Base-by-base conservation (phyloP, 2,113 vertebrate genomes). In the Dunckerocampus dactyliophorus region DNA sequence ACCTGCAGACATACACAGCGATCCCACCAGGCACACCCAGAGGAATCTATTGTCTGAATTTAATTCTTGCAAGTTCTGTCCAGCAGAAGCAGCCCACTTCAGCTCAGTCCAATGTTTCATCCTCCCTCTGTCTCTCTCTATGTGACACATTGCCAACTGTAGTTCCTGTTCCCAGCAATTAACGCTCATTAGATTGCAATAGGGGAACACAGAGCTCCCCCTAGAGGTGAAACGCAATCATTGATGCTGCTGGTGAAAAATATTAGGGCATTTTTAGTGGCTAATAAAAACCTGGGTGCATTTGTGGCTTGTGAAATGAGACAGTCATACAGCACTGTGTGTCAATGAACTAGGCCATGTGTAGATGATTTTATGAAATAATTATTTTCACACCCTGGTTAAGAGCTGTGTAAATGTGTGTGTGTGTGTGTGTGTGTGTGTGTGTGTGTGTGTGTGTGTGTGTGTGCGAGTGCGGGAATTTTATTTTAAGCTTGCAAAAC, bases 201-300 rank as follows among this genome's bases (percentile, higher is more conserved):
- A 87, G 47, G 72, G 83, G 77, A 88, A 89, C 77, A 74, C 67
- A 88, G 87, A 72, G 89, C 89, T 89, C 89, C 90, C 86, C 85
- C 90, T 92, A 86, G 86, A 90, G 90, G 89, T 78, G 46, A 75
- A 78, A 78, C 1, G 4, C 20, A 42, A 72, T 75, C 71, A 89
- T 70, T 85, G 80, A 56, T 60, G 37, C 61, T 49, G 14, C 21
- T 3, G 5, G 54, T 59, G 0, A 49, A 34, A 74, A 71, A 73
- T 65, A 47, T 47, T 56, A 75, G 51, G 48, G 56, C 76, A 77
- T 73, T 54, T 73, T 69, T 8, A 57, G 63, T 62, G 81, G 71
- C 80, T 76, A 73, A 42, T 64, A 78, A 76, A 67, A 62, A 50
- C 0, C 15, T 54, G 10, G 69, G 48, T 67, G 71, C 22, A 64